phyloP scores from a whole-genome alignment of 1,140 invertebrate species.

The Scylla paramamosain region DNA sequence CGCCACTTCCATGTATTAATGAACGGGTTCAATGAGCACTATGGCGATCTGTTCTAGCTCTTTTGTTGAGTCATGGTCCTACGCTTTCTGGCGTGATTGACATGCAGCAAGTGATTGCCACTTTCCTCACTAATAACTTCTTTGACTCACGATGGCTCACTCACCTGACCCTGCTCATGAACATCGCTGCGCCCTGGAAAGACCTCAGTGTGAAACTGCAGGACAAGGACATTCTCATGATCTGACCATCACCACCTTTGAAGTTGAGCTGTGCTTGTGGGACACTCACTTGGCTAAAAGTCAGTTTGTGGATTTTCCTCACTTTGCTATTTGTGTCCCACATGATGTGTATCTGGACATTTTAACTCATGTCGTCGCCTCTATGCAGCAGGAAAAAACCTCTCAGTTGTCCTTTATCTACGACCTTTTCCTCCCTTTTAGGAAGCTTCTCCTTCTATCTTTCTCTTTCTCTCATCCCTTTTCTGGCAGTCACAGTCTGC shows the following conservation, averaged over 20 bases:
- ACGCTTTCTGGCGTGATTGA: neutral
- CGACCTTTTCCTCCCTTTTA: no score
- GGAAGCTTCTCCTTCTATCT: conserved; percentile 79
- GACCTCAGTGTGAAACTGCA: conserved; percentile 58
- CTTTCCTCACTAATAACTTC: conserved; percentile 50
- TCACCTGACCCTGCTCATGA: conserved; percentile 8
- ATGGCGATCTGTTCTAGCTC: conserved; percentile 53
- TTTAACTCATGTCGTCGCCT: neutral
- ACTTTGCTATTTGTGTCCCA: neutral
- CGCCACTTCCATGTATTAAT: conserved; percentile 60
- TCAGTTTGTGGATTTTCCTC: conserved; percentile 1
- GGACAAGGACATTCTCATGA: conserved; percentile 50
- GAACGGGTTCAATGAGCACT: conserved; percentile 47
- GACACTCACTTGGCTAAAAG: neutral
- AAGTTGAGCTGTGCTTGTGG: conserved; percentile 42
- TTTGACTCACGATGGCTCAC: neutral
- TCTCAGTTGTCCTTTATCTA: conserved; percentile 14
- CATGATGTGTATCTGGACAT: neutral
- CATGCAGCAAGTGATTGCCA: neutral
- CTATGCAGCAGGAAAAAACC: neutral
- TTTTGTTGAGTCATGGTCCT: conserved; percentile 49
- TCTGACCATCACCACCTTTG: neutral
- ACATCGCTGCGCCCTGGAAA: conserved; percentile 45
- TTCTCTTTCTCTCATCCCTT: no score
- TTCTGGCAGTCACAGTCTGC: no score